These are phyloP conservation scores for Pinctada fucata DNA, from an alignment of 2,888 invertebrate species.

Conservation along the genomic window DNA sequence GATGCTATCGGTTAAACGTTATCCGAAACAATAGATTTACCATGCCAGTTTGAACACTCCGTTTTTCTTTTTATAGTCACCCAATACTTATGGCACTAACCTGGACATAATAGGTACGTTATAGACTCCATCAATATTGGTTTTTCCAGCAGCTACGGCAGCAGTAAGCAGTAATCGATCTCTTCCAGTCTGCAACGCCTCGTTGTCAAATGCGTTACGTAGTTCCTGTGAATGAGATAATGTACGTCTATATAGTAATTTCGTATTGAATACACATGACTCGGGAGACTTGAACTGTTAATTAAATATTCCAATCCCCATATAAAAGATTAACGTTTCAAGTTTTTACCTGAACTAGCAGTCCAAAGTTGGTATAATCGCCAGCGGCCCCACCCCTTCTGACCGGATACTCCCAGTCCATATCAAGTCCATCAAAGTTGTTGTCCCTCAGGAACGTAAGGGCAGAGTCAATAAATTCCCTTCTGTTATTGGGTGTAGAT, in stretches of 20 bases:
- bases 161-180: conserved; percentile 64
- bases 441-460: conserved; percentile 56
- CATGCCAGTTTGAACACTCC: no score
- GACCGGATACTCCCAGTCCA: conserved; percentile 73
- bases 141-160: conserved; percentile 68
- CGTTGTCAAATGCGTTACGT: conserved; percentile 51
- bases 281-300: no score
- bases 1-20: no score
- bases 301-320: no score
- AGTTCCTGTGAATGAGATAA: no score
- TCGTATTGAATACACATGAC: no score
- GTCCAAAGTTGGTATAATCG: conserved; percentile 61
- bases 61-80: no score
- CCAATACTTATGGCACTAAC: no score
- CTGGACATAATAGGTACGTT: conserved; percentile 61
- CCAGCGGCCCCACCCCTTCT: conserved; percentile 62
- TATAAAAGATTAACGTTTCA: no score
- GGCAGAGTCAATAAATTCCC: conserved; percentile 59
- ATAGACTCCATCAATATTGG: conserved; percentile 63
- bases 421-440: conserved; percentile 69
- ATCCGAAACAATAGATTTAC: no score
- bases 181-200: conserved; percentile 42
- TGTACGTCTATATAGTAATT: no score
- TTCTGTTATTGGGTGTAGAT: conserved; percentile 42
- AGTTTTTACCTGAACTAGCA: conserved; percentile 60